Conservation (phyloP, 2,888 invertebrate species). For the Pyrocoelia pectoralis region DNA sequence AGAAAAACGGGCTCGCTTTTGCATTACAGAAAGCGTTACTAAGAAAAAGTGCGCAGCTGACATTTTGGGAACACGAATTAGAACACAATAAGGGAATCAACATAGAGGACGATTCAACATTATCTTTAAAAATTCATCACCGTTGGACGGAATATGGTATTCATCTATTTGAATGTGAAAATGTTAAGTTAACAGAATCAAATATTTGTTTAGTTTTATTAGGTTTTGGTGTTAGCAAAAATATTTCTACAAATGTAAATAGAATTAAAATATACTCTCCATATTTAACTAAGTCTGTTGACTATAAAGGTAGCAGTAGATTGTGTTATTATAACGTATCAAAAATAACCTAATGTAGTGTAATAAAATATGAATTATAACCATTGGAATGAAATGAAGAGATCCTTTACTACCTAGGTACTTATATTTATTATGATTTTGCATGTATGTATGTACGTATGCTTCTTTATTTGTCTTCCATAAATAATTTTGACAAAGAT, state of each 20-base stretch:
- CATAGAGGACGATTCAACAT: slow-evolving; percentile 59
- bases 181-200: not conserved
- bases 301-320: slow-evolving; percentile 22
- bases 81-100: slow-evolving; percentile 61
- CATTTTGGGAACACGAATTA: slow-evolving; percentile 66
- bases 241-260: slow-evolving; percentile 34
- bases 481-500: too few species aligned
- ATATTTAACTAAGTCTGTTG: slow-evolving; percentile 37
- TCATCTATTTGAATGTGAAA: slow-evolving; percentile 44
- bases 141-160: slow-evolving; percentile 47
- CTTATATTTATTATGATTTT: too few species aligned
- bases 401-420: too few species aligned
- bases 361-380: too few species aligned
- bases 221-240: slow-evolving; percentile 38
- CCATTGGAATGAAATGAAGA: too few species aligned
- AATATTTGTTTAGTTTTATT: slow-evolving; percentile 43
- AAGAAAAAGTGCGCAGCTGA: slow-evolving; percentile 60
- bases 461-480: too few species aligned
- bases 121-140: slow-evolving; percentile 40
- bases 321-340: slow-evolving; percentile 41
- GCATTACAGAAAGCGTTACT: slow-evolving; percentile 60
- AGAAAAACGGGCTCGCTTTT: slow-evolving; percentile 62
- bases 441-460: too few species aligned
- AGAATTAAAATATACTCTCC: slow-evolving; percentile 47
- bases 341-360: too few species aligned